These are phyloP conservation scores for Zonotrichia leucophrys DNA, from an alignment of 2,113 vertebrate genomes.

Conservation along the genomic window DNA sequence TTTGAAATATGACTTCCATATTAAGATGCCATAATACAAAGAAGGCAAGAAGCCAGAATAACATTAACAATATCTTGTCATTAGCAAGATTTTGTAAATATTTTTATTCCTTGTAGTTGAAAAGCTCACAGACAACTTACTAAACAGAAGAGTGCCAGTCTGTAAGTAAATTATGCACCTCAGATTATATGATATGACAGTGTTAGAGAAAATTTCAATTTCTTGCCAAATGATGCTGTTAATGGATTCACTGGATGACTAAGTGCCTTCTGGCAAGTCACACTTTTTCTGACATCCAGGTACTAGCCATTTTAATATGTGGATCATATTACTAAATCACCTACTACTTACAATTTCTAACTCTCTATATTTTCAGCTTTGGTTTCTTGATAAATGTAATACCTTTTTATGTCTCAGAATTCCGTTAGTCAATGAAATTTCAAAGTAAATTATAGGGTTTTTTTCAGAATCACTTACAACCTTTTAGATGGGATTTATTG, in stretches of 20 bases:
- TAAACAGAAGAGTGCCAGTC: not conserved
- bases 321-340: not conserved
- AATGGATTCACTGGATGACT: not conserved
- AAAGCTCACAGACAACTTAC: not conserved
- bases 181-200: not conserved
- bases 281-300: not conserved
- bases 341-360: not conserved
- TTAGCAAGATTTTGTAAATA: not conserved
- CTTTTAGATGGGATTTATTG: not conserved
- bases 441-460: fast-evolving
- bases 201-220: not conserved
- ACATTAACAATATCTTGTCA: not conserved
- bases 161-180: not conserved
- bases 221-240: not conserved
- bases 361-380: not conserved
- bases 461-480: not conserved
- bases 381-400: not conserved
- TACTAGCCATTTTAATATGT: not conserved
- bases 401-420: not conserved
- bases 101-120: not conserved
- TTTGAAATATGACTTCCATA: not conserved
- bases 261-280: not conserved
- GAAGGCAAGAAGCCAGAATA: not conserved
- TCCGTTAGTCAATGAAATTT: not conserved
- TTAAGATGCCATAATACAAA: not conserved